A percentile compares a stretch with the other conserved stretches of the same genome.
Evolutionary conservation across 2,797 vertebrate species (phyloP).

Genomic region (Liasis olivaceus): DNA sequence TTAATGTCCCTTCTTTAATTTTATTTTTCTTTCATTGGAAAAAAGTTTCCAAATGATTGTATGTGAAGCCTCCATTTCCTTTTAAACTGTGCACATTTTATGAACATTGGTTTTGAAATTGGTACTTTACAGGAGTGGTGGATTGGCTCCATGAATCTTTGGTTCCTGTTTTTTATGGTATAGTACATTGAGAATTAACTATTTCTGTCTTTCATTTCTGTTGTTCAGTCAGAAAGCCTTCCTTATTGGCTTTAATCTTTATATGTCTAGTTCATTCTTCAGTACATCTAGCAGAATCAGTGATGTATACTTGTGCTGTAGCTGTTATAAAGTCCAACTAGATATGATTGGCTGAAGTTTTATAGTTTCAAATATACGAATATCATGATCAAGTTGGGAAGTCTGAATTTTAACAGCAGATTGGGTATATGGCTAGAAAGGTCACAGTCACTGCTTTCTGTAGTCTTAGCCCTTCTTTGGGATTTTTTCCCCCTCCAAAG

Average conservation of each 20-base stretch:
- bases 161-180: background rate
- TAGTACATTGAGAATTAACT: slow-evolving; percentile 25
- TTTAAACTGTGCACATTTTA: background rate
- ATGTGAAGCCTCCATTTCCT: background rate
- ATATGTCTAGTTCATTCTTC: slow-evolving; percentile 25
- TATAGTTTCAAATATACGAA: background rate
- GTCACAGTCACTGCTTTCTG: background rate
- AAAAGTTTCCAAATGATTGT: background rate
- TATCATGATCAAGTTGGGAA: background rate
- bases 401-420: background rate
- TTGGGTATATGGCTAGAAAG: background rate
- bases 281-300: slow-evolving; percentile 44
- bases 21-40: background rate
- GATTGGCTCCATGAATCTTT: background rate
- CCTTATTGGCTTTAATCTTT: slow-evolving; percentile 41
- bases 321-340: background rate
- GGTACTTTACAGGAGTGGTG: background rate
- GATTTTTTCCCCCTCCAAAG: background rate
- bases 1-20: accelerated
- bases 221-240: slow-evolving; percentile 34
- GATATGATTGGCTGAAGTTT: background rate
- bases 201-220: slow-evolving; percentile 7
- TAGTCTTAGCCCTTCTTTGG: background rate
- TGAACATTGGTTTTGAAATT: background rate
- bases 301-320: background rate